Percentiles rank a stretch among this genome's conserved stretches.
phyloP scores from a whole-genome alignment of 1,140 invertebrate genomes.

The Harpegnathos saltator region DNA sequence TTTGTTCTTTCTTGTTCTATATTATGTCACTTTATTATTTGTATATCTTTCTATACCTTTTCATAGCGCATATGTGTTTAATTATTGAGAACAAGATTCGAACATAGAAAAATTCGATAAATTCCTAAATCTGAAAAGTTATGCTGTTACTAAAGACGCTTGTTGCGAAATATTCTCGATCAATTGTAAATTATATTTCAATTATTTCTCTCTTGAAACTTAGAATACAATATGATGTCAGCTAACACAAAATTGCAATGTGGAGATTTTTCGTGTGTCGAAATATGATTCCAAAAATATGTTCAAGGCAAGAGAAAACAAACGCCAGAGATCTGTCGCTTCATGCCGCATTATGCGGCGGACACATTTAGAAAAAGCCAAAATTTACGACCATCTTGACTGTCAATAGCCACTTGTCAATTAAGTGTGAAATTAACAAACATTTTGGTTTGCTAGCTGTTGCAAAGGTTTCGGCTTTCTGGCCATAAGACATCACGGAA shows the following conservation, averaged over 20 bases:
- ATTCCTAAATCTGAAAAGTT: too few species aligned
- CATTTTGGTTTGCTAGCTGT: conserved; percentile 52
- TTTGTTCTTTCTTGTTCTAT: too few species aligned
- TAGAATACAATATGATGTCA: conserved; percentile 3
- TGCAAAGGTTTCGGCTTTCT: conserved; percentile 60
- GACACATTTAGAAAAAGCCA: conserved; percentile 40
- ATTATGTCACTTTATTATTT: too few species aligned
- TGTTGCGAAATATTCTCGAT: background rate
- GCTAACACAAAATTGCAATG: conserved; percentile 36
- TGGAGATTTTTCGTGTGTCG: conserved; percentile 51
- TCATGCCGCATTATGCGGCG: background rate
- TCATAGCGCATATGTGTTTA: too few species aligned
- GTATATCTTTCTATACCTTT: too few species aligned
- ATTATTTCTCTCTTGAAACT: background rate
- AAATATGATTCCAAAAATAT: conserved; percentile 67
- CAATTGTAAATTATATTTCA: background rate
- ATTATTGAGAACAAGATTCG: too few species aligned
- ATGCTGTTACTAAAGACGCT: background rate
- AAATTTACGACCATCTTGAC: conserved; percentile 57
- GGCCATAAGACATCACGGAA: conserved; percentile 41
- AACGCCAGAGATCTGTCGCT: conserved; percentile 39
- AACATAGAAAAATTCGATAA: too few species aligned
- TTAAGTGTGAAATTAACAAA: conserved; percentile 71
- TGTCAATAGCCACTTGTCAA: conserved; percentile 51
- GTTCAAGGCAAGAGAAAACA: conserved; percentile 59